These are phyloP conservation scores for Drosophila rubida DNA, from an alignment of 2,888 invertebrate genomes.

Conservation along the genomic window DNA sequence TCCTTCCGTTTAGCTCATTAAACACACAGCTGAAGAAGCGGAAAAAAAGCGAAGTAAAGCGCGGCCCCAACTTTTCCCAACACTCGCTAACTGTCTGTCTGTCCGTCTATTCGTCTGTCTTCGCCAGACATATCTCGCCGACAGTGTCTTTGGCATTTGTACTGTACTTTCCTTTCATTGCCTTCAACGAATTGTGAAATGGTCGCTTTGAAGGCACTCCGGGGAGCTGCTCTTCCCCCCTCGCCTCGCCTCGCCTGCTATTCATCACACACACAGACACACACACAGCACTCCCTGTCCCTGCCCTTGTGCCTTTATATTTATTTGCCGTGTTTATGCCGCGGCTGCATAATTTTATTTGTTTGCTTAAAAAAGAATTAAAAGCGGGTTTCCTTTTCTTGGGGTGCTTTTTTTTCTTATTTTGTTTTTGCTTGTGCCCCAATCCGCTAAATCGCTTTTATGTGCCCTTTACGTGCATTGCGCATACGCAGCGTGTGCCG, in stretches of 20 bases:
- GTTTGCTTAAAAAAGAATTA: constrained; percentile 82
- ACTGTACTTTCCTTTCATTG: constrained; percentile 45
- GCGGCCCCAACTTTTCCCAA: constrained; percentile 29
- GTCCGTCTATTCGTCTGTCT: constrained; percentile 38
- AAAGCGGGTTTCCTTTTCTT: constrained; percentile 58
- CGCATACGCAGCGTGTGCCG: constrained; percentile 50
- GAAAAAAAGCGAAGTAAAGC: constrained; percentile 6
- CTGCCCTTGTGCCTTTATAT: constrained; percentile 44
- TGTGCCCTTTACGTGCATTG: constrained; percentile 56
- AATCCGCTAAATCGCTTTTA: constrained; percentile 75
- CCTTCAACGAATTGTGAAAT: constrained; percentile 62
- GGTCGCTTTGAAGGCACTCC: constrained; percentile 72
- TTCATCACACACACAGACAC: constrained; percentile 9
- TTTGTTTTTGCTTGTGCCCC: constrained; percentile 35
- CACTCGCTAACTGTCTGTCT: constrained; percentile 1
- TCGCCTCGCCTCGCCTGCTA: not conserved
- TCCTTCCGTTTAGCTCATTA: constrained; percentile 83
- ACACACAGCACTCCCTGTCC: not conserved
- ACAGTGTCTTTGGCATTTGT: constrained; percentile 63
- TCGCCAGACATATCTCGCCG: constrained; percentile 61
- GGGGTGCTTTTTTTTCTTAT: constrained; percentile 20
- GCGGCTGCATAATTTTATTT: constrained; percentile 79
- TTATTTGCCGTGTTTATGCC: constrained; percentile 74
- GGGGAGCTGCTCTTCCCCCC: constrained; percentile 51
- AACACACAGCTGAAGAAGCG: constrained; percentile 54